phyloP scores from a whole-genome alignment of 2,113 vertebrate genomes.

The Neotoma lepida region DNA sequence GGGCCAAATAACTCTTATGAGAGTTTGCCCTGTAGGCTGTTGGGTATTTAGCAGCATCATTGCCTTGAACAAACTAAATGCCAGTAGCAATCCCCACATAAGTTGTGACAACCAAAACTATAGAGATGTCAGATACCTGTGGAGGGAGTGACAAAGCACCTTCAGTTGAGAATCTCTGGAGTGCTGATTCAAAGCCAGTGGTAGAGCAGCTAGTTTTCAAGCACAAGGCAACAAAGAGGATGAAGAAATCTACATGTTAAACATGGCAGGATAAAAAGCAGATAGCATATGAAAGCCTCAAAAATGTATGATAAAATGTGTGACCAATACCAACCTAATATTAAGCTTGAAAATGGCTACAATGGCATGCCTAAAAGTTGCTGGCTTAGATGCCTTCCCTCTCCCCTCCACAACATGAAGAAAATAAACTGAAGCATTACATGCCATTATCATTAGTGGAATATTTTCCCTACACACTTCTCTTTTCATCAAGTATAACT shows the following conservation, averaged over 20 bases:
- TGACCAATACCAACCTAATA: constrained; percentile 55
- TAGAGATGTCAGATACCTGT: neutral
- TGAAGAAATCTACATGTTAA: constrained; percentile 20
- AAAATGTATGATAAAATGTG: constrained; percentile 63
- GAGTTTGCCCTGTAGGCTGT: neutral
- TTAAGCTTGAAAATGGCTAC: constrained; percentile 39
- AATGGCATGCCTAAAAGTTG: constrained; percentile 42
- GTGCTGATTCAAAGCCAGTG: neutral
- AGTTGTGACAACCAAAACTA: constrained; percentile 13
- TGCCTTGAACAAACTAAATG: constrained; percentile 6
- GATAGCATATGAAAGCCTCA: constrained; percentile 15
- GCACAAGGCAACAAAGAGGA: constrained; percentile 31
- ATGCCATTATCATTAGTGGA: constrained; percentile 5
- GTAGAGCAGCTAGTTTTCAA: neutral
- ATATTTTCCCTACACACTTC: neutral
- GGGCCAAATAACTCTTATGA: neutral
- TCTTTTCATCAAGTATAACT: neutral
- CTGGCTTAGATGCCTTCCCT: neutral
- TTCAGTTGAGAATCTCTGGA: neutral
- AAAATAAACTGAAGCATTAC: constrained; percentile 37
- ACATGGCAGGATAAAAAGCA: neutral
- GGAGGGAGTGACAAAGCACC: neutral
- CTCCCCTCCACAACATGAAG: neutral
- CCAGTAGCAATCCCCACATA: neutral
- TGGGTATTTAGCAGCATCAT: neutral